Evolutionary conservation across 2,888 invertebrate species (phyloP).

Genomic region (Linyphia triangularis): DNA sequence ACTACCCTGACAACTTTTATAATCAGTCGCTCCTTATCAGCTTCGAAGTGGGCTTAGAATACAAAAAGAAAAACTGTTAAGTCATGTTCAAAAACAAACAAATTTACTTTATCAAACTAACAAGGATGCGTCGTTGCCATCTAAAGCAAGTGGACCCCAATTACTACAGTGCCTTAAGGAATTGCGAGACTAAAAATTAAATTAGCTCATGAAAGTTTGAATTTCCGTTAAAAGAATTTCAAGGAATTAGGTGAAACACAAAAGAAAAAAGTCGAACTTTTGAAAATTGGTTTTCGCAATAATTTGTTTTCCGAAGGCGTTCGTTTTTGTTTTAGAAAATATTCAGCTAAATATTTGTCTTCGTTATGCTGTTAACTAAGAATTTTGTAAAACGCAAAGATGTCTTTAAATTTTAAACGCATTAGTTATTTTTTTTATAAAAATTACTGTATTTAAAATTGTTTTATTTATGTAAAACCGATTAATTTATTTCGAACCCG

Average conservation of each 20-base stretch:
- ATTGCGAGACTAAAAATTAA: slow-evolving; percentile 9
- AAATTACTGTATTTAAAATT: too few species aligned
- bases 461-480: too few species aligned
- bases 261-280: too few species aligned
- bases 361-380: too few species aligned
- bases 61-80: not conserved
- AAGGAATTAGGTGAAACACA: not conserved
- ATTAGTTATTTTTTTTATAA: too few species aligned
- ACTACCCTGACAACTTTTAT: not conserved
- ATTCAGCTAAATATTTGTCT: too few species aligned
- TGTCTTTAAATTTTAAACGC: too few species aligned
- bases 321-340: too few species aligned
- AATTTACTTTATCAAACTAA: not conserved
- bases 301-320: too few species aligned
- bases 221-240: slow-evolving; percentile 19
- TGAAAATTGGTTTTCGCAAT: too few species aligned
- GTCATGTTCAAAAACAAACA: not conserved
- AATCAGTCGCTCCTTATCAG: not conserved
- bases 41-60: not conserved
- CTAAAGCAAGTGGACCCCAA: slow-evolving; percentile 22
- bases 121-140: not conserved
- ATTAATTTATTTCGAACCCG: too few species aligned
- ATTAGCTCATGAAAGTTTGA: slow-evolving; percentile 24
- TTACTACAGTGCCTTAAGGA: slow-evolving; percentile 22
- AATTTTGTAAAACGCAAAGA: too few species aligned